Conservation (phyloP, 1,140 invertebrate genomes). For the Armadillidium nasatum region DNA sequence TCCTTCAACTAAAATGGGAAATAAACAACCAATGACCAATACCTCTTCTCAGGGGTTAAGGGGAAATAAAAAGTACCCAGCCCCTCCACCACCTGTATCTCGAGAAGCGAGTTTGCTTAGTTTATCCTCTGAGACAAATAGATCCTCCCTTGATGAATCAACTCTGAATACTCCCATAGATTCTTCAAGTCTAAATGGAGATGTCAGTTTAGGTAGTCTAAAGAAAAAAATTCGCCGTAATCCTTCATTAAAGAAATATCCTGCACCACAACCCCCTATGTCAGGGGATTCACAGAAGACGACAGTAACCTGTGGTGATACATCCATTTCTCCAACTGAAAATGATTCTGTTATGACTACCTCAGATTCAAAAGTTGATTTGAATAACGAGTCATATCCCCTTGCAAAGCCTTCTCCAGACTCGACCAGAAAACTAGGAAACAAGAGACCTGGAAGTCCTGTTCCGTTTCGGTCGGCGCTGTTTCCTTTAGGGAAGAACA, state of each 20-base stretch:
- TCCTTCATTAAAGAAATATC: slow-evolving; percentile 39
- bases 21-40: background rate
- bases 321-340: no score
- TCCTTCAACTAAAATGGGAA: slow-evolving; percentile 22
- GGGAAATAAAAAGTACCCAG: slow-evolving; percentile 20
- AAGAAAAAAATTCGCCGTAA: slow-evolving; percentile 23
- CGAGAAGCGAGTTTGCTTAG: background rate
- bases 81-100: slow-evolving; percentile 24
- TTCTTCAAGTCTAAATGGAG: background rate
- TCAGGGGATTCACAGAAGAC: no score
- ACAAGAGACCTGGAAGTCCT: background rate
- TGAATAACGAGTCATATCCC: no score
- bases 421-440: no score
- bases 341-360: no score
- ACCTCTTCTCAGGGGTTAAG: background rate
- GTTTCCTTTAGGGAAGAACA: no score
- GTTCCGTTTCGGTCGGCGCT: background rate
- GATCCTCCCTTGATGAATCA: background rate
- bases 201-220: background rate
- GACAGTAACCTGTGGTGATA: no score
- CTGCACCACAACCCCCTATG: slow-evolving; percentile 32
- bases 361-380: no score
- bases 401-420: no score
- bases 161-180: background rate
- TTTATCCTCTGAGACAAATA: background rate